Percentiles rank a stretch among this genome's conserved stretches.
These are phyloP conservation scores for Lysandra bellargus DNA, from an alignment of 2,888 invertebrate genomes.

Conservation along the genomic window DNA sequence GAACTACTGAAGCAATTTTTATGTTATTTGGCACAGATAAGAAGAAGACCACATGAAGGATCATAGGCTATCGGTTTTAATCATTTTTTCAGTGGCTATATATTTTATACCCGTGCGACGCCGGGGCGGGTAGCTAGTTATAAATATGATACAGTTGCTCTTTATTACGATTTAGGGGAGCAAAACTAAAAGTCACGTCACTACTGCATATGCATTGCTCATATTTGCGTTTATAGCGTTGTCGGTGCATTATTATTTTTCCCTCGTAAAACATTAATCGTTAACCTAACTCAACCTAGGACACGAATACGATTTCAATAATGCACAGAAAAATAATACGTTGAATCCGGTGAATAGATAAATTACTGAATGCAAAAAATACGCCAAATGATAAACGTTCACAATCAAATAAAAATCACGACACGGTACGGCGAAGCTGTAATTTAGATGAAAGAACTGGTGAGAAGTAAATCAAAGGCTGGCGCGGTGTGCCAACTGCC, in stretches of 20 bases:
- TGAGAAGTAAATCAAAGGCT: conserved; percentile 74
- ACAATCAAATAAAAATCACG: conserved; percentile 32
- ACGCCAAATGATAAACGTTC: conserved; percentile 31
- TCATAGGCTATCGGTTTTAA: too few species aligned
- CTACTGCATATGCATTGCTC: too few species aligned
- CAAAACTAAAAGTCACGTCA: background rate
- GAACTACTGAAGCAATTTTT: too few species aligned
- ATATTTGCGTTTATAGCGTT: too few species aligned
- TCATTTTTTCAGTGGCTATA: too few species aligned
- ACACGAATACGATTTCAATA: background rate
- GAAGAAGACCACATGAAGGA: too few species aligned
- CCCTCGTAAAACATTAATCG: background rate
- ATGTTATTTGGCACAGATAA: too few species aligned
- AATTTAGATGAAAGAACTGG: conserved; percentile 51
- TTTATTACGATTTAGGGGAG: background rate
- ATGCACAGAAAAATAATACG: background rate
- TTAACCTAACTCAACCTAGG: background rate
- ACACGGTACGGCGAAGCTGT: conserved; percentile 43
- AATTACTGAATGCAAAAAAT: conserved; percentile 35
- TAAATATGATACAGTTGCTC: background rate
- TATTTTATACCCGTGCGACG: too few species aligned
- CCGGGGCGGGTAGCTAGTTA: too few species aligned
- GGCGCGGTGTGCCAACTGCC: conserved; percentile 65
- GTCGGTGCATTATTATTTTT: background rate
- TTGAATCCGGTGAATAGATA: background rate